phyloP scores from a whole-genome alignment of 2,797 vertebrate species.

The Bradypus variegatus region DNA sequence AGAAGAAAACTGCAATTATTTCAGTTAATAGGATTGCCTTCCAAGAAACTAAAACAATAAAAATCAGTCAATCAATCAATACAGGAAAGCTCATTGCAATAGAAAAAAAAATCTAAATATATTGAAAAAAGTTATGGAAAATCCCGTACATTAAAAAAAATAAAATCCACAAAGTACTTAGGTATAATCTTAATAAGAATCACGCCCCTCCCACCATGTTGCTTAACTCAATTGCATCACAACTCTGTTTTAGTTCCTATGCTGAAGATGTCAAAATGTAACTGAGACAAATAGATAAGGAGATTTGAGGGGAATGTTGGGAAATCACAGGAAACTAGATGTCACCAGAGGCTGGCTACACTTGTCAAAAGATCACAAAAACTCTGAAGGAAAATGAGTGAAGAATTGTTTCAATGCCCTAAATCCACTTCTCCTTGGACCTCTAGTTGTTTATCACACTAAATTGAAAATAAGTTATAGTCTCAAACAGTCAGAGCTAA shows the following conservation, averaged over 20 bases:
- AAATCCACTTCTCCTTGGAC: neutral
- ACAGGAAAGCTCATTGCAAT: neutral
- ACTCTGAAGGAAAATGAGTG: neutral
- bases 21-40: neutral
- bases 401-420: neutral
- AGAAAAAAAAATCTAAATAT: neutral
- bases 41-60: neutral
- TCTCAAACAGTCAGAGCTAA: neutral
- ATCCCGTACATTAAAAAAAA: neutral
- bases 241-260: neutral
- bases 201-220: neutral
- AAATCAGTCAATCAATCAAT: neutral
- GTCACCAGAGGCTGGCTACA: neutral
- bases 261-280: neutral
- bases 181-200: neutral
- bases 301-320: neutral
- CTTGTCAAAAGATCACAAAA: neutral
- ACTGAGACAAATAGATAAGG: neutral
- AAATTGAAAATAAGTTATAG: neutral
- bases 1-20: neutral
- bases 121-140: neutral
- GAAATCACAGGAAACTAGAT: neutral
- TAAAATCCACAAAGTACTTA: neutral
- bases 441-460: neutral
- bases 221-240: neutral